Base-by-base conservation (phyloP, 2,113 vertebrate genomes). In the Pseudonaja textilis region DNA sequence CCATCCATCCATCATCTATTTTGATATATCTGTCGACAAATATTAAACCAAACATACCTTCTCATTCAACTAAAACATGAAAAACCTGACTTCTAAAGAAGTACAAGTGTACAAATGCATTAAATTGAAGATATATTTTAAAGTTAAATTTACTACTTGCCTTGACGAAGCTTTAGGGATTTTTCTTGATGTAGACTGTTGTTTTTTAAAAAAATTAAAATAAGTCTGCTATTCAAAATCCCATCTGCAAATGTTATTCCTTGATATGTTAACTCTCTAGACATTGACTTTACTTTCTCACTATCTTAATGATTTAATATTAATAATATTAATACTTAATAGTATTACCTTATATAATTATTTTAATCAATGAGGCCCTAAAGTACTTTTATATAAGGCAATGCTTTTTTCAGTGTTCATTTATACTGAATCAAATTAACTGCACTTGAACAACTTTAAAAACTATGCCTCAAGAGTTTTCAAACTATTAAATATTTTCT, bases 401-500 rank as follows among this genome's bases (percentile, higher is more conserved):
- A 57, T 39, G 61, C 69, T 74, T 96, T 50, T 92, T 96, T 93
- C 90, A 93, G 91, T 92, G 7, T 93, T 95, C 86, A 61, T 96
- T 96, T 97, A 91, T 93, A 90, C 3, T 94, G 89, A 95, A 92
- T 94, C 95, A 96, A 97, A 97, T 98, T 98, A 97, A 98, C 97
- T 96, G 96, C 89, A 97, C 92, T 94, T 95, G 96, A 97, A 96
- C 93, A 97, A 97, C 96, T 97, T 97, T 96, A 93, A 96, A 97
- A 98, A 97, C 96, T 97, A 88, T 97, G 92, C 93, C 96, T 98
- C 94, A 93, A 98, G 97, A 97, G 97, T 97, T 98, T 95, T 97
- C 94, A 96, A 97, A 95, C 97, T 96, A 97, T 98, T 98, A 97
- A 98, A 98, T 98, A 98, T 98, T 98, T 97, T 98, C 97, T 97